Conservation (phyloP, 2,113 vertebrate species). For the Heptranchias perlo region DNA sequence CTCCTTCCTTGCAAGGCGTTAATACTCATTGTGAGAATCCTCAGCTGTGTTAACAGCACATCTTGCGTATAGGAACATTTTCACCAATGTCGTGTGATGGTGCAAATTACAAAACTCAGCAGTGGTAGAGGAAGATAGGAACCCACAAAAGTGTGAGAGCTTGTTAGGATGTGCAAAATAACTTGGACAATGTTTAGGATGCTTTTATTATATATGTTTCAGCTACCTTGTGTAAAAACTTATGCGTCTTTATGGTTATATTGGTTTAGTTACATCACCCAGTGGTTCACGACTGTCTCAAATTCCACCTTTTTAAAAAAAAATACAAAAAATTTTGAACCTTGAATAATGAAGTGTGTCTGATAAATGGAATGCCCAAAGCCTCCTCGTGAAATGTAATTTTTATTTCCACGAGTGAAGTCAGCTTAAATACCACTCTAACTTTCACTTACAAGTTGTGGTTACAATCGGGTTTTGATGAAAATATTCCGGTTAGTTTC, state of each 20-base stretch:
- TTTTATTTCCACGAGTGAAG: not conserved
- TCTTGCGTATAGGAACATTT: not conserved
- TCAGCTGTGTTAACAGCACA: not conserved
- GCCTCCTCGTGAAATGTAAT: not conserved
- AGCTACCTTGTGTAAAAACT: not conserved
- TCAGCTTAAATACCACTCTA: not conserved
- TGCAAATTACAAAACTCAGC: not conserved
- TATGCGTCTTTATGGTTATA: not conserved
- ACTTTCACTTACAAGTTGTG: not conserved
- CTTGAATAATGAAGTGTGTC: not conserved
- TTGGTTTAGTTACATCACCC: not conserved
- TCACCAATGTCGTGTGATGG: not conserved
- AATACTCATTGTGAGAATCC: not conserved
- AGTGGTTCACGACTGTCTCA: not conserved
- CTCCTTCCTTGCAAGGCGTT: not conserved
- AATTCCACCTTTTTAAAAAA: not conserved
- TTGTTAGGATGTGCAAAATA: not conserved
- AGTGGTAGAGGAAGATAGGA: not conserved
- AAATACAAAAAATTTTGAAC: not conserved
- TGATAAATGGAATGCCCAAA: not conserved
- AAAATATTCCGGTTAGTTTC: not conserved
- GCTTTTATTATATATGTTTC: not conserved
- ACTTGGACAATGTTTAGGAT: not conserved
- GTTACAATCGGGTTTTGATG: not conserved
- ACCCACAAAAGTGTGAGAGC: not conserved